Percentiles rank a stretch among this genome's conserved stretches.
These are phyloP conservation scores for Lamprotornis superbus DNA, from an alignment of 2,113 vertebrate genomes.

Conservation along the genomic window DNA sequence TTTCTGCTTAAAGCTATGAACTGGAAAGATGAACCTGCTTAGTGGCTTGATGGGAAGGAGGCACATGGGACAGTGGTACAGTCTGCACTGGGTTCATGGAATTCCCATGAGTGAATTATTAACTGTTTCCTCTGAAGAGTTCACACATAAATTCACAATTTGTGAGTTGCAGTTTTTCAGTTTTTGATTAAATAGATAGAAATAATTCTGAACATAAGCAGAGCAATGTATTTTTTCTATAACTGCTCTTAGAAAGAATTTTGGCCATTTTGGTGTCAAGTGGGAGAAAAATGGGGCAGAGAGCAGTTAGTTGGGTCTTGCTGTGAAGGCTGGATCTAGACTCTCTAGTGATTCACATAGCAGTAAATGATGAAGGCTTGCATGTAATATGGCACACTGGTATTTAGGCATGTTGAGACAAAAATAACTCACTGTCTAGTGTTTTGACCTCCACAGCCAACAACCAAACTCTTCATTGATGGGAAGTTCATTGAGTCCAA, in stretches of 20 bases:
- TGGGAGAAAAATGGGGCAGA: not conserved
- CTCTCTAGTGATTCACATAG: not conserved
- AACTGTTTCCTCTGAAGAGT: not conserved
- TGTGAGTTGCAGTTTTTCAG: not conserved
- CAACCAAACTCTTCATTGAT: constrained; percentile 96
- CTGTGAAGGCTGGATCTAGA: not conserved
- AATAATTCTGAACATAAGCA: not conserved
- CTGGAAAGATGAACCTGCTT: not conserved
- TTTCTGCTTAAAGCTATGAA: not conserved
- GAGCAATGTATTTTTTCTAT: not conserved
- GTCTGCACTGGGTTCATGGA: not conserved
- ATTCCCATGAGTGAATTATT: not conserved
- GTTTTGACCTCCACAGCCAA: constrained; percentile 77
- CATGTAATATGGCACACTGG: not conserved
- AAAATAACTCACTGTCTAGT: not conserved
- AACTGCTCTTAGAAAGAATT: not conserved
- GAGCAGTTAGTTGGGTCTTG: not conserved
- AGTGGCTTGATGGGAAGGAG: not conserved
- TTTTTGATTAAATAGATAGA: not conserved
- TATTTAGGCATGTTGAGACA: not conserved
- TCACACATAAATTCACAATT: too few relatives aligned
- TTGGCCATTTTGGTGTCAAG: not conserved
- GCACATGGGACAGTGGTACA: not conserved
- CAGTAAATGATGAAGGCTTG: not conserved
- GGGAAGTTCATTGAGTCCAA: constrained; percentile 96